phyloP scores from a whole-genome alignment of 1,140 invertebrate genomes.

The Anadara kagoshimensis region DNA sequence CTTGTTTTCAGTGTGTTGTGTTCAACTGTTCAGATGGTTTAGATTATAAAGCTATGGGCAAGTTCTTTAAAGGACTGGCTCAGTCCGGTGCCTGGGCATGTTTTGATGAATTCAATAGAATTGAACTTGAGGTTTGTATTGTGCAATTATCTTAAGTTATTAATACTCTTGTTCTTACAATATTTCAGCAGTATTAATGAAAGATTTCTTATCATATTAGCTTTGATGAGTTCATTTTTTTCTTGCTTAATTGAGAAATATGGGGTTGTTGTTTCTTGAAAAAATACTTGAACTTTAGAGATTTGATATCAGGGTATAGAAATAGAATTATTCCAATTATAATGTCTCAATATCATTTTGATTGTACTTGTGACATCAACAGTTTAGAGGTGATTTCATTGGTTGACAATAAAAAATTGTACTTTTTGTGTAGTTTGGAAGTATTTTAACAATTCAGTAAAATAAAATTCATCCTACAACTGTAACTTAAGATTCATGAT shows the following conservation, averaged over 20 bases:
- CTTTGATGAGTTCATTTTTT: no score
- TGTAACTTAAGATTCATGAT: no score
- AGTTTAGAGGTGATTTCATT: no score
- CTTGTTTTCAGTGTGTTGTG: conserved; percentile 72
- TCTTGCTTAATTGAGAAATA: no score
- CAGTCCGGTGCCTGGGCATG: conserved; percentile 74
- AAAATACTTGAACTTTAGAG: neutral
- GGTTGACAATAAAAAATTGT: no score
- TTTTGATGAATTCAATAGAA: conserved; percentile 74
- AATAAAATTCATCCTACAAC: no score
- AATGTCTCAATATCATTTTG: no score
- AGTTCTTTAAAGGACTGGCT: conserved; percentile 75
- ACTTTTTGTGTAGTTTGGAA: no score
- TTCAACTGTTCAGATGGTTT: conserved; percentile 75
- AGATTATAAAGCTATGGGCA: conserved; percentile 75
- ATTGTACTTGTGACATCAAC: no score
- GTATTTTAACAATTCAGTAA: no score
- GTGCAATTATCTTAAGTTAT: neutral
- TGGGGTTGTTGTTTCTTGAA: neutral
- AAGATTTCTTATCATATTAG: neutral
- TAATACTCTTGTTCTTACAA: neutral
- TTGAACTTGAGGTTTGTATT: conserved; percentile 69
- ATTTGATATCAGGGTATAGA: neutral
- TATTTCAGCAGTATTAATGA: no score
- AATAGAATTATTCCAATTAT: no score